Percentiles rank a stretch among this genome's conserved stretches.
phyloP scores from a whole-genome alignment of 2,888 invertebrate genomes.

The Cosmorhoe ocellata region DNA sequence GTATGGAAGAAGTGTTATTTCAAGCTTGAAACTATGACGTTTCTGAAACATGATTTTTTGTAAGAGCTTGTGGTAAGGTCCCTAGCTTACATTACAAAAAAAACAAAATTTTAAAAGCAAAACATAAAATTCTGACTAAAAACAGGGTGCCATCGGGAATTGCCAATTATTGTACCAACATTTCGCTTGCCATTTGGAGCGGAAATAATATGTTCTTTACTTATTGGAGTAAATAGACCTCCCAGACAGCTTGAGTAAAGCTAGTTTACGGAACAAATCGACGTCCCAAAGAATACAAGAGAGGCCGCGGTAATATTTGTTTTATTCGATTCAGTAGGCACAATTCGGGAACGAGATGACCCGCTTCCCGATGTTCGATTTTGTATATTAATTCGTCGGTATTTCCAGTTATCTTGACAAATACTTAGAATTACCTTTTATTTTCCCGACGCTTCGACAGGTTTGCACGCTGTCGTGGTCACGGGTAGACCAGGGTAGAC shows the following conservation, averaged over 20 bases:
- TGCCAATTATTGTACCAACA: conserved; percentile 9
- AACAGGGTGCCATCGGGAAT: not conserved
- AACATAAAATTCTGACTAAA: not conserved
- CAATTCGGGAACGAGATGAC: not conserved
- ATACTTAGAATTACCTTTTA: no score
- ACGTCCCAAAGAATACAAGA: conserved; percentile 2
- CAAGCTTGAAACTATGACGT: no score
- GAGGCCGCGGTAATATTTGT: conserved; percentile 5
- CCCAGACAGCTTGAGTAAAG: conserved; percentile 6
- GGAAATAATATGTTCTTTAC: conserved; percentile 12
- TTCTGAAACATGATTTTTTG: no score
- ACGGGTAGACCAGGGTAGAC: no score
- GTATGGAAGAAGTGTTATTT: no score
- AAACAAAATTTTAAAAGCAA: not conserved
- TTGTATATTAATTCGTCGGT: no score
- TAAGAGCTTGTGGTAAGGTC: no score
- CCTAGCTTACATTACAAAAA: no score
- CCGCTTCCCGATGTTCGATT: no score
- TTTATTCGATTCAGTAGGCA: conserved; percentile 1
- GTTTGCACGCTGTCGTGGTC: no score
- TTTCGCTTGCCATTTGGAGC: conserved; percentile 7
- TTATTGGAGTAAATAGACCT: conserved; percentile 11
- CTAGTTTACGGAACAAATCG: conserved; percentile 16
- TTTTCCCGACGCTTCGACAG: no score
- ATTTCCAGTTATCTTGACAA: no score